phyloP scores from a whole-genome alignment of 2,888 invertebrate species.

The Xylota segnis region DNA sequence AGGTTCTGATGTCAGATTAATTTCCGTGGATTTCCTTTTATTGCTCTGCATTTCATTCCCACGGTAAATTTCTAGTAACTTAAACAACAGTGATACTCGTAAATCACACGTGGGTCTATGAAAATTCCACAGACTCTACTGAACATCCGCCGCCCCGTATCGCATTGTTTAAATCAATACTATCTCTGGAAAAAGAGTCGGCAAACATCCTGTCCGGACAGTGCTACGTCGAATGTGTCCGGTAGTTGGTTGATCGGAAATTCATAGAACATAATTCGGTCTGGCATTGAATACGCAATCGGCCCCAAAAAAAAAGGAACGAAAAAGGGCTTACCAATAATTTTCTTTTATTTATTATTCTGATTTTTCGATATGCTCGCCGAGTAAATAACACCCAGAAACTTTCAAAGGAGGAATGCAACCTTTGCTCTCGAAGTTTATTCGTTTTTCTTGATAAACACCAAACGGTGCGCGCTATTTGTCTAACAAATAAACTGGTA shows the following conservation, averaged over 20 bases:
- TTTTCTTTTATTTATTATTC: slow-evolving; percentile 7
- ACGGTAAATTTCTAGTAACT: too few species aligned
- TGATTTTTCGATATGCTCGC: slow-evolving; percentile 12
- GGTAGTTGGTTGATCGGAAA: slow-evolving; percentile 24
- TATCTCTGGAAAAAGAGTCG: not conserved
- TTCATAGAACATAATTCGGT: slow-evolving; percentile 26
- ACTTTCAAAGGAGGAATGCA: not conserved
- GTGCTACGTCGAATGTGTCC: not conserved
- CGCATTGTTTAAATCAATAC: slow-evolving; percentile 22
- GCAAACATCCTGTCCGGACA: slow-evolving; percentile 13
- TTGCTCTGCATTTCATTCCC: too few species aligned
- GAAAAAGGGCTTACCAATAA: slow-evolving; percentile 14
- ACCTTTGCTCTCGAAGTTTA: not conserved
- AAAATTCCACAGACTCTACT: slow-evolving; percentile 1
- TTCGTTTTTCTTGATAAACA: not conserved
- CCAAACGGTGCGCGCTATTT: not conserved
- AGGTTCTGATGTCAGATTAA: too few species aligned
- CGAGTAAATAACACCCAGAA: slow-evolving; percentile 1
- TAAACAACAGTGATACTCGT: too few species aligned
- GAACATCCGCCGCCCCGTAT: not conserved
- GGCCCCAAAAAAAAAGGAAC: not conserved
- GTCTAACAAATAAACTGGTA: not conserved
- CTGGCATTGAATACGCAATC: slow-evolving; percentile 7
- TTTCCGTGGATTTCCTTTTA: too few species aligned
- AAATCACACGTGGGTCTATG: not conserved